Evolutionary conservation across 1,140 invertebrate species (phyloP), one percentile per base, ranked within the genome.

Genomic region (Leptestheria dahalacensis): DNA sequence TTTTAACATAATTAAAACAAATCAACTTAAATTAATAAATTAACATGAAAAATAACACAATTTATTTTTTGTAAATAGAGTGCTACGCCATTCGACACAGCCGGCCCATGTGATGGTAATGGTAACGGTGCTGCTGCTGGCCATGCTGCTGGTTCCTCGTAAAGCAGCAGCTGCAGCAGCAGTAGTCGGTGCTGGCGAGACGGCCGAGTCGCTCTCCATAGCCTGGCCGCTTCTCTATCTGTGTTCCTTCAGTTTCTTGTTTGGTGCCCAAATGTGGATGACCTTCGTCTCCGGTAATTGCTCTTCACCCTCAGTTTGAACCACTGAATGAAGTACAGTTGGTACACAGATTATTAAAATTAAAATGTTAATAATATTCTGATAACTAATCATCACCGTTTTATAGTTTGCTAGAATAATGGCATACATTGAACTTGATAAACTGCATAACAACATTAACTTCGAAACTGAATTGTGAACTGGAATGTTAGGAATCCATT

Each of bases 241-340:
- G 15, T 76, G 76, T 0, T 79, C 83, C 2, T 85, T 88, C 63
- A 79, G 83, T 41, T 78, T 81, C 49, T 85, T 89, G 67, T 81
- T 88, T 64, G 87, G 87, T 18, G 76, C 84, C 10, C 86, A 89
- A 72, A 80, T 89, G 60, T 91, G 87, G 86, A 91, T 91, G 86
- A 89, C 86, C 12, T 85, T 89, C 66, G 79, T 90, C 25, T 89
- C 86, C 64, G 84, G 85, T 86, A 71, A 56, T 12, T 24, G 2
- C 61, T 41, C 33, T 41, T 41, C 15, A 41, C 6, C 33, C 26
- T 29, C 26, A 59, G n/a, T n/a, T n/a, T n/a, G n/a, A n/a, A n/a
- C n/a, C n/a, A n/a, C n/a, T n/a, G n/a, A n/a, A n/a, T n/a, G n/a
- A n/a, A n/a, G n/a, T n/a, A n/a, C n/a, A n/a, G n/a, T n/a, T n/a